Evolutionary conservation across 2,888 invertebrate genomes (phyloP).

Genomic region (Plebejus argus): DNA sequence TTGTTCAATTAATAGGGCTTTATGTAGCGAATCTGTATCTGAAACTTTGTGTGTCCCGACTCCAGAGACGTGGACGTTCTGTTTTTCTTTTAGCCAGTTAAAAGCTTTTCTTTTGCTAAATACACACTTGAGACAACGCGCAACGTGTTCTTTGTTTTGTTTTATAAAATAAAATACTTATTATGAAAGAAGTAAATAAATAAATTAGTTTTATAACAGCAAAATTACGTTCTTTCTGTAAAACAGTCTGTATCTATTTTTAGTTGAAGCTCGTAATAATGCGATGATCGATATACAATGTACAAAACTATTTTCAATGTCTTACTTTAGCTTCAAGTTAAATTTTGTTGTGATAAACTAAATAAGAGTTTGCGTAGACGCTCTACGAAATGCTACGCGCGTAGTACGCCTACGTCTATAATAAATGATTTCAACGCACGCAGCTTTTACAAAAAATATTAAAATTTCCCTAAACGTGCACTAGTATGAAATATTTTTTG

Average conservation of each 20-base stretch:
- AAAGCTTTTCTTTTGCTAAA: constrained; percentile 33
- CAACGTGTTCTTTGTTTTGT: not conserved
- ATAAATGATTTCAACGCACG: not conserved
- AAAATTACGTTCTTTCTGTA: no score
- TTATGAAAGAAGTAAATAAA: not conserved
- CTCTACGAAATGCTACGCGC: constrained; percentile 5
- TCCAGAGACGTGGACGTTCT: constrained; percentile 34
- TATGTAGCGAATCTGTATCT: constrained; percentile 53
- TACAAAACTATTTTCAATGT: not conserved
- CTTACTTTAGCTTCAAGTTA: not conserved
- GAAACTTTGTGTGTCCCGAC: constrained; percentile 39
- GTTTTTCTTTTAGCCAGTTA: constrained; percentile 35
- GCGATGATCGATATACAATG: no score
- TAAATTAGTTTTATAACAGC: not conserved
- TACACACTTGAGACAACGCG: constrained; percentile 9
- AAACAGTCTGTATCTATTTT: no score
- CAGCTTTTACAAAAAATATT: not conserved
- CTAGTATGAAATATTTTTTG: not conserved
- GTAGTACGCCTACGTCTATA: not conserved
- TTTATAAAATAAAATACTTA: not conserved
- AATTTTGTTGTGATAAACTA: not conserved
- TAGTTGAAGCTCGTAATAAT: no score
- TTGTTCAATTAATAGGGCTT: constrained; percentile 71
- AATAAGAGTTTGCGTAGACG: not conserved
- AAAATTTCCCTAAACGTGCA: not conserved